These are phyloP conservation scores for Molothrus aeneus DNA, from an alignment of 2,797 vertebrate genomes.

Conservation along the genomic window DNA sequence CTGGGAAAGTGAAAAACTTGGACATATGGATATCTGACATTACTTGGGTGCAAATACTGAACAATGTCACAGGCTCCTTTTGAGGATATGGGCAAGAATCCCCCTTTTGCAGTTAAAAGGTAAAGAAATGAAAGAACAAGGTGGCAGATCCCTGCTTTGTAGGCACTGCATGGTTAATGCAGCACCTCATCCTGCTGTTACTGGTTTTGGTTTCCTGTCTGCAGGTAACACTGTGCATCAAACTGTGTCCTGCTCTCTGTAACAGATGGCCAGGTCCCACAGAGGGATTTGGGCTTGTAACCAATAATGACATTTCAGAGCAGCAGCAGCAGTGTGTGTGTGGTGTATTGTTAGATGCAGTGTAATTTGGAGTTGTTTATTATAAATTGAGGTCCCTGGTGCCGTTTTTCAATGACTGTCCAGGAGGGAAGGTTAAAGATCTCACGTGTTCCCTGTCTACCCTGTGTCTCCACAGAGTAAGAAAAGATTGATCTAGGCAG, in stretches of 20 bases:
- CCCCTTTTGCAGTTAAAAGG: not conserved
- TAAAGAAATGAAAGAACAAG: not conserved
- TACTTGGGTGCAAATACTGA: not conserved
- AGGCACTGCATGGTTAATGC: not conserved
- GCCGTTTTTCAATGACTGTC: not conserved
- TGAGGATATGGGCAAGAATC: not conserved
- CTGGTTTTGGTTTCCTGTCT: not conserved
- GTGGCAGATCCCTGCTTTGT: not conserved
- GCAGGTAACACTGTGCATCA: not conserved
- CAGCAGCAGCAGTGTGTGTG: not conserved
- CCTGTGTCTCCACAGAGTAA: not conserved
- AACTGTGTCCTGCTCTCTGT: not conserved
- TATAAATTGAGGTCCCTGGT: not conserved
- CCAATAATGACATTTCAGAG: slow-evolving; percentile 9
- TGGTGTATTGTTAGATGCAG: not conserved
- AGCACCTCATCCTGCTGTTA: not conserved
- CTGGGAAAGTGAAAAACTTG: not conserved
- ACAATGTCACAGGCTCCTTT: not conserved
- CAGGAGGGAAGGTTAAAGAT: slow-evolving; percentile 23
- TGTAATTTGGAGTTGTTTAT: not conserved
- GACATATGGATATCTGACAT: not conserved
- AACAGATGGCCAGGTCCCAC: slow-evolving; percentile 34
- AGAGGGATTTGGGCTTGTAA: slow-evolving; percentile 35
- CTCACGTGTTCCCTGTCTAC: not conserved
- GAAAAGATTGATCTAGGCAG: not conserved